A percentile compares a stretch with the other conserved stretches of the same genome.
Evolutionary conservation across 1,140 invertebrate species (phyloP).

Genomic region (Caenorhabditis tropicalis): DNA sequence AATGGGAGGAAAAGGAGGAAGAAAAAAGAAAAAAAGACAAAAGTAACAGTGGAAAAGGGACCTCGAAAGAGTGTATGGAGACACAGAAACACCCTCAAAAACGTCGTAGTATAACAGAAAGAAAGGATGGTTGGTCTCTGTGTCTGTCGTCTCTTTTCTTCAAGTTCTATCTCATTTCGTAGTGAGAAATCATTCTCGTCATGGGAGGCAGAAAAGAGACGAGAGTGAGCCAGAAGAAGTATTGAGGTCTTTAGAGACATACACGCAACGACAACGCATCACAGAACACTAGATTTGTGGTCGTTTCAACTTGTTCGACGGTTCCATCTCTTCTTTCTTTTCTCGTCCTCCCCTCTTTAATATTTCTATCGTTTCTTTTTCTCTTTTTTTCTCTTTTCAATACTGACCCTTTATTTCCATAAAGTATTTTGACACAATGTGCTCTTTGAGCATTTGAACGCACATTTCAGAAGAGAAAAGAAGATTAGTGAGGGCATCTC

Average conservation of each 20-base stretch:
- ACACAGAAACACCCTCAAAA: background rate
- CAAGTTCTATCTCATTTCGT: background rate
- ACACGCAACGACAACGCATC: background rate
- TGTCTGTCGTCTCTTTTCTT: background rate
- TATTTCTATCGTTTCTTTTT: background rate
- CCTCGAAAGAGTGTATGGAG: background rate
- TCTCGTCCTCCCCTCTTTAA: background rate
- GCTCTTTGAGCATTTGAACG: background rate
- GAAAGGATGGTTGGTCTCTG: background rate
- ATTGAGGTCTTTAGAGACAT: background rate
- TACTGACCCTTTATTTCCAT: too few species aligned
- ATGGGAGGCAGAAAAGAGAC: background rate
- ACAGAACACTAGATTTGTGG: conserved; percentile 37
- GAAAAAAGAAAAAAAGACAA: background rate
- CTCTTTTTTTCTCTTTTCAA: background rate
- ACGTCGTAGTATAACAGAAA: conserved; percentile 6
- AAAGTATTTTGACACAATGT: background rate
- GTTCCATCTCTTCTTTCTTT: background rate
- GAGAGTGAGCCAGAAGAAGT: background rate
- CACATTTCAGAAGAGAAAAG: too few species aligned
- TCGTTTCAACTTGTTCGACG: background rate
- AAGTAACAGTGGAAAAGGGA: conserved; percentile 7
- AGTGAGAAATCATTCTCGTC: background rate
- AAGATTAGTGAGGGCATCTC: too few species aligned
- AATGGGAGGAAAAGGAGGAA: too few species aligned